Conservation (phyloP, 2,888 invertebrate species). For the Pycnomerus fuliginosus region DNA sequence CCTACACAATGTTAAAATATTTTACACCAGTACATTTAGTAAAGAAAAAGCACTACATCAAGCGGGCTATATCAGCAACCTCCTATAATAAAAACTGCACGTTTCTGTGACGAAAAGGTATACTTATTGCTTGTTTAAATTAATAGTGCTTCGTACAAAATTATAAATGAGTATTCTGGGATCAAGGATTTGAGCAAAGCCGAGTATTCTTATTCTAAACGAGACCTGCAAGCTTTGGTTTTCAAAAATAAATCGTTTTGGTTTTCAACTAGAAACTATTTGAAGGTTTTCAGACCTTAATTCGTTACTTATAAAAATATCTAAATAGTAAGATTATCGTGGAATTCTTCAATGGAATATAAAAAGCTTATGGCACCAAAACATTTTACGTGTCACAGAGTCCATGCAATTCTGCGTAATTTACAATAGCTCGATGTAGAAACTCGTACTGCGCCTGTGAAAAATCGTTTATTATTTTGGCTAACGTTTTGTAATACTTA, state of each 20-base stretch:
- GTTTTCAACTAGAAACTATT: conserved; percentile 37
- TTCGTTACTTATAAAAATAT: conserved; percentile 41
- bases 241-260: conserved; percentile 28
- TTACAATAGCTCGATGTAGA: conserved; percentile 86
- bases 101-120: too few relatives aligned
- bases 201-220: conserved; percentile 1
- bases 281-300: conserved; percentile 35
- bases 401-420: conserved; percentile 85
- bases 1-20: conserved; percentile 37
- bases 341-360: conserved; percentile 39
- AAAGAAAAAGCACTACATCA: conserved; percentile 35
- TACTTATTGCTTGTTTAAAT: too few relatives aligned
- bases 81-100: conserved; percentile 22
- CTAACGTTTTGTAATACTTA: too few relatives aligned
- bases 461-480: too few relatives aligned
- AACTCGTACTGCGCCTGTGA: conserved; percentile 92
- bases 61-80: conserved; percentile 31
- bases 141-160: too few relatives aligned
- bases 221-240: conserved; percentile 22
- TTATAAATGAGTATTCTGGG: too few relatives aligned
- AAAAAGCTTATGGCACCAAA: conserved; percentile 38
- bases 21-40: conserved; percentile 37
- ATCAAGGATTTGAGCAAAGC: conserved; percentile 6
- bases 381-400: conserved; percentile 58
- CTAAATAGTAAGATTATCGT: conserved; percentile 38